These are phyloP conservation scores for Napeogenes sylphis DNA, from an alignment of 2,888 invertebrate genomes.

Conservation along the genomic window DNA sequence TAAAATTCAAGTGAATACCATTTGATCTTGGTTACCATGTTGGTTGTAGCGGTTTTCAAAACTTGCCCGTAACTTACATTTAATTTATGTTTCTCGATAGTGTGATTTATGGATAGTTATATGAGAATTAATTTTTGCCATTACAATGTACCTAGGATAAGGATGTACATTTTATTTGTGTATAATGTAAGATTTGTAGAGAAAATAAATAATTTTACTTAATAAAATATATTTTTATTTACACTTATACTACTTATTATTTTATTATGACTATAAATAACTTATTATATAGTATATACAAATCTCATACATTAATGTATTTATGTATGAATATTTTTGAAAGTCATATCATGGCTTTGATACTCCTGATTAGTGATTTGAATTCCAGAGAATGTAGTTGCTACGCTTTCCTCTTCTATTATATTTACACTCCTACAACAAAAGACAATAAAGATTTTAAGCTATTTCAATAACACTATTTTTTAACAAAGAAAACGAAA, in stretches of 20 bases:
- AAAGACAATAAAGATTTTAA: constrained; percentile 1
- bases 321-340: constrained; percentile 56
- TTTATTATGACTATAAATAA: constrained; percentile 2
- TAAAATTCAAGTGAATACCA: background rate
- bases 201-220: constrained; percentile 59
- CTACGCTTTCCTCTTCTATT: constrained; percentile 59
- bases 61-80: constrained; percentile 64
- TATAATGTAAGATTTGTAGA: constrained; percentile 70
- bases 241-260: background rate
- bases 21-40: constrained; percentile 49
- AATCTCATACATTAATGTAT: background rate
- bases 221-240: constrained; percentile 23
- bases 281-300: background rate
- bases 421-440: constrained; percentile 51
- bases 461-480: background rate
- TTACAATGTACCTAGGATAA: constrained; percentile 74
- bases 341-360: constrained; percentile 39
- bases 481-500: background rate
- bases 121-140: constrained; percentile 70
- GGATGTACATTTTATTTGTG: constrained; percentile 75
- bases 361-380: constrained; percentile 45
- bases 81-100: constrained; percentile 62
- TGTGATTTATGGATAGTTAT: constrained; percentile 53
- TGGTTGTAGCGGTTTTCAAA: constrained; percentile 35
- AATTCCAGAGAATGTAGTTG: constrained; percentile 44